These are phyloP conservation scores for Drosophila pandora DNA, from an alignment of 1,140 invertebrate genomes.

Conservation along the genomic window DNA sequence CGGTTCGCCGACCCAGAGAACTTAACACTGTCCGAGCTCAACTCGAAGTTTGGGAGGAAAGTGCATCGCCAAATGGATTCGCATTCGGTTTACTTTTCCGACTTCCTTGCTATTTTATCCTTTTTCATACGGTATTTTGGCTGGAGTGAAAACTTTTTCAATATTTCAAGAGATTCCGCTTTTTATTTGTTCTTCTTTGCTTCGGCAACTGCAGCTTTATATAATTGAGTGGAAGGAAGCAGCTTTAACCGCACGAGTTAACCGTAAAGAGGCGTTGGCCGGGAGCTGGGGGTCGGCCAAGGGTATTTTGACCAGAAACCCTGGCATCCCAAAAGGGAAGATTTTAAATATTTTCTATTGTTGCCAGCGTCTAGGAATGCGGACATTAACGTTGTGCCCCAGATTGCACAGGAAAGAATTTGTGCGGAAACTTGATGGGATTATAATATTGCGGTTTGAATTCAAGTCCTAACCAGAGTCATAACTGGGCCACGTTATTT, in stretches of 20 bases:
- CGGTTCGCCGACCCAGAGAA: constrained; percentile 4
- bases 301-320: constrained; percentile 5
- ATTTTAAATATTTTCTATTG: constrained; percentile 31
- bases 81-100: constrained; percentile 17
- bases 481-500: not conserved
- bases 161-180: constrained; percentile 61
- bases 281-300: not conserved
- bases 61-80: constrained; percentile 45
- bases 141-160: constrained; percentile 60
- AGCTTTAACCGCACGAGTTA: constrained; percentile 69
- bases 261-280: constrained; percentile 39
- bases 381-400: not conserved
- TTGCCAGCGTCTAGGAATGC: constrained; percentile 7
- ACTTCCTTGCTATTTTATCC: not conserved
- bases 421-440: constrained; percentile 10
- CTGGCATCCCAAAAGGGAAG: constrained; percentile 1
- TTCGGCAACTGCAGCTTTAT: constrained; percentile 54
- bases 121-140: constrained; percentile 17
- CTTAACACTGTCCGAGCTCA: constrained; percentile 26
- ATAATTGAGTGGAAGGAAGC: constrained; percentile 72
- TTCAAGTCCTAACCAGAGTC: not conserved
- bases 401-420: constrained; percentile 13
- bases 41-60: constrained; percentile 14
- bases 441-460: constrained; percentile 22
- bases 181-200: constrained; percentile 47